Conservation (phyloP, 2,113 vertebrate species). For the Labrus mixtus region DNA sequence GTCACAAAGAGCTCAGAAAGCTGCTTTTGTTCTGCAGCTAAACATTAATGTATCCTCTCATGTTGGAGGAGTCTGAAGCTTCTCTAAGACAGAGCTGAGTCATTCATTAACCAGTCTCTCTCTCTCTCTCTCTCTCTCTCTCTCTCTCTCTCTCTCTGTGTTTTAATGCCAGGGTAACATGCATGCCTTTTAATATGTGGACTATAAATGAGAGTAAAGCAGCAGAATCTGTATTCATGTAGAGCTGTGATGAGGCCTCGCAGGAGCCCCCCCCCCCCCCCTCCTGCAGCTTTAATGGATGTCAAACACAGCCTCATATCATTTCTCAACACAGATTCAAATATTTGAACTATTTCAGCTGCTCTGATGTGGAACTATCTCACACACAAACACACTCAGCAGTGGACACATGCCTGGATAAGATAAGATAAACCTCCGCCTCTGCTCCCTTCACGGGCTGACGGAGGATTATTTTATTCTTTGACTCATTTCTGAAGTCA, state of each 20-base stretch:
- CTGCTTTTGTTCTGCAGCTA: slow-evolving; percentile 33
- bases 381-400: slow-evolving; percentile 46
- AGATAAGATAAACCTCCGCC: slow-evolving; percentile 46
- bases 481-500: background rate
- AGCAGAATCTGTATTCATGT: slow-evolving; percentile 2
- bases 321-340: slow-evolving; percentile 55
- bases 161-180: background rate
- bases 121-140: no score
- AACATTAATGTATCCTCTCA: slow-evolving; percentile 43
- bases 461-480: slow-evolving; percentile 5
- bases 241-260: slow-evolving; percentile 19
- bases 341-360: slow-evolving; percentile 62
- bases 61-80: slow-evolving; percentile 11
- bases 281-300: slow-evolving; percentile 42
- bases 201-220: background rate
- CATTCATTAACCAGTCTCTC: slow-evolving; percentile 32
- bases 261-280: background rate
- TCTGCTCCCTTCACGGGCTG: background rate
- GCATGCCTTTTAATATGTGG: background rate
- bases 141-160: no score
- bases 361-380: slow-evolving; percentile 46
- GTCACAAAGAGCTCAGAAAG: background rate
- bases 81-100: background rate
- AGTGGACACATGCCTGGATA: slow-evolving; percentile 51
- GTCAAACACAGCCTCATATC: slow-evolving; percentile 32